Conservation (phyloP, 2,888 invertebrate genomes). For the Coleophora flavipennella region DNA sequence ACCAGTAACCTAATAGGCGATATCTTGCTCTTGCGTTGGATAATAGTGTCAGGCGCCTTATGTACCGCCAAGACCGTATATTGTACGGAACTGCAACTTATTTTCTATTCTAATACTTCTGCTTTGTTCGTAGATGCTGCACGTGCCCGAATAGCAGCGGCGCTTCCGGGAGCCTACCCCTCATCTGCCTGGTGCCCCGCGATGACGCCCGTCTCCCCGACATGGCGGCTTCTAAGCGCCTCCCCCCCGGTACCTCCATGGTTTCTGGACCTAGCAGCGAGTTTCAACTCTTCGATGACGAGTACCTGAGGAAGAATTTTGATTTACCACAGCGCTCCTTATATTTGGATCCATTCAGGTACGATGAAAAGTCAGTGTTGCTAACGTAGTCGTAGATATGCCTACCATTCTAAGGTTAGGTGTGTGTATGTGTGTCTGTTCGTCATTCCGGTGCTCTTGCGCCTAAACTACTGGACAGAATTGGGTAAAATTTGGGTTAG, state of each 20-base stretch:
- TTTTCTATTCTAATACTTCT: not conserved
- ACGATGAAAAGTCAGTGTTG: not conserved
- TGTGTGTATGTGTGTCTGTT: too few species aligned
- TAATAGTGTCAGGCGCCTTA: not conserved
- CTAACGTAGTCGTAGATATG: too few species aligned
- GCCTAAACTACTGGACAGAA: too few species aligned
- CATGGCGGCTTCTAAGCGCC: not conserved
- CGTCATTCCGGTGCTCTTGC: too few species aligned
- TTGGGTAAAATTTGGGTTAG: too few species aligned
- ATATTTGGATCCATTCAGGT: constrained; percentile 54
- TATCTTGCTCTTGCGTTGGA: too few species aligned
- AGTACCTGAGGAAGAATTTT: constrained; percentile 52
- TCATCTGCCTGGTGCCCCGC: constrained; percentile 56
- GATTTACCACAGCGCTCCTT: constrained; percentile 45
- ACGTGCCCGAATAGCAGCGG: constrained; percentile 24
- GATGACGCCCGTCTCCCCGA: constrained; percentile 19
- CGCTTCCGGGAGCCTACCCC: constrained; percentile 29
- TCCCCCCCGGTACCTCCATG: constrained; percentile 12
- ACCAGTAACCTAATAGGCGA: too few species aligned
- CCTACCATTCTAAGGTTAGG: too few species aligned
- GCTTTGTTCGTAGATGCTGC: constrained; percentile 38
- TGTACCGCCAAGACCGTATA: not conserved
- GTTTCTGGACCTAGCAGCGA: constrained; percentile 14
- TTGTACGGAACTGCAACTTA: not conserved
- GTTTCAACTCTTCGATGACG: constrained; percentile 44